A percentile compares a stretch with the other conserved stretches of the same genome.
Evolutionary conservation across 53 echinoderm and acorn worm genomes (phyloP).

Genomic region (Pentamera pediparva): DNA sequence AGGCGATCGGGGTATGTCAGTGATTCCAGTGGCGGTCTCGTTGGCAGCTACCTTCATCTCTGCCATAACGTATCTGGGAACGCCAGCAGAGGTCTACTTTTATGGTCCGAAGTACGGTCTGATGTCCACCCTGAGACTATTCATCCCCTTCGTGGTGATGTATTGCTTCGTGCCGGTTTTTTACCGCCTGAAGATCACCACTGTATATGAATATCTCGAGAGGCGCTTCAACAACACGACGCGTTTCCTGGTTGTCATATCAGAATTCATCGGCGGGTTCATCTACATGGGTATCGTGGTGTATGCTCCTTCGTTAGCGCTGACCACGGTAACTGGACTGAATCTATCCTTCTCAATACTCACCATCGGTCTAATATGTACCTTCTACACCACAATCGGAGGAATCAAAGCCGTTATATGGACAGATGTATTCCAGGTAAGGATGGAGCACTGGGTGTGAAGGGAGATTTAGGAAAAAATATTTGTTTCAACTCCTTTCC

Average conservation of each 20-base stretch:
- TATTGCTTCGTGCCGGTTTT: neutral
- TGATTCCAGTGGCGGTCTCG: neutral
- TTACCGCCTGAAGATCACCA: neutral
- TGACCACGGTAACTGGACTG: slow-evolving; percentile 17
- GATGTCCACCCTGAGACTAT: neutral
- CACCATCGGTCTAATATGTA: slow-evolving; percentile 16
- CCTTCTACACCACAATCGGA: slow-evolving; percentile 26
- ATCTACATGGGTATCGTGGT: slow-evolving; percentile 28
- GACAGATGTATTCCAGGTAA: slow-evolving; percentile 29
- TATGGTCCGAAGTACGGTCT: neutral
- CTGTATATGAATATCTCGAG: neutral
- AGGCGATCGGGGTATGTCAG: neutral
- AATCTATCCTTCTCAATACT: slow-evolving; percentile 9
- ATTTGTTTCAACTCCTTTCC: no score
- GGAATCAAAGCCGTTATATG: slow-evolving; percentile 27
- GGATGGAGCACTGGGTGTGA: no score
- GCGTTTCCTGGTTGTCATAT: neutral
- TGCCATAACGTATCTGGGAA: neutral
- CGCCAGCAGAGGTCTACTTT: neutral
- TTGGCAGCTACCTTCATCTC: neutral
- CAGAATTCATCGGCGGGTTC: neutral
- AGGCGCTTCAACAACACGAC: slow-evolving; percentile 22
- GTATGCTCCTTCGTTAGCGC: slow-evolving; percentile 5
- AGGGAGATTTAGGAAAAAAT: no score
- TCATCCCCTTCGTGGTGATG: neutral